These are phyloP conservation scores for Cheiracanthium punctorium DNA, from an alignment of 2,888 invertebrate species.

Conservation along the genomic window DNA sequence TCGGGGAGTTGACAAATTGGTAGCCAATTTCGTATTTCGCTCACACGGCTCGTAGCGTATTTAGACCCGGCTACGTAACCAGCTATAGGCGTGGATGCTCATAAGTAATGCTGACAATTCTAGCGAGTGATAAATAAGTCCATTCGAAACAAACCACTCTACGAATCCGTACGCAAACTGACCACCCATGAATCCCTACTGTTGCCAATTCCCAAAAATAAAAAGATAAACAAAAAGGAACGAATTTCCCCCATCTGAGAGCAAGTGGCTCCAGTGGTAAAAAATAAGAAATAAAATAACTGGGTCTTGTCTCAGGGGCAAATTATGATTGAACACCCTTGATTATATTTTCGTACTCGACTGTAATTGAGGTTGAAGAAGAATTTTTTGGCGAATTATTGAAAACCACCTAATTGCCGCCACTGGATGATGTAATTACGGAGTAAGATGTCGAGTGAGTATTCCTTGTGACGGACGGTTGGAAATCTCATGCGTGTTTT, in stretches of 20 bases:
- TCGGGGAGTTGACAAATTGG: too few species aligned
- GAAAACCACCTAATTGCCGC: conserved; percentile 42
- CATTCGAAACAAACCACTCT: background rate
- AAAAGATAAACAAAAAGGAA: background rate
- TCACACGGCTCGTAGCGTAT: background rate
- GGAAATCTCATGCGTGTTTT: too few species aligned
- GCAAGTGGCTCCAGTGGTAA: background rate
- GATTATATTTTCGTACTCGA: conserved; percentile 38
- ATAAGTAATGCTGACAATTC: conserved; percentile 18
- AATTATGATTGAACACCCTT: conserved; percentile 53
- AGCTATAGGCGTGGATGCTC: conserved; percentile 5
- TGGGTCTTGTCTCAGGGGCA: conserved; percentile 28
- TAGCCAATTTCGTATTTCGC: background rate
- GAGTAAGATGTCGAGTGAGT: too few species aligned
- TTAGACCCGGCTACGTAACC: background rate
- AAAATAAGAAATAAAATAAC: too few species aligned
- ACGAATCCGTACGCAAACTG: conserved; percentile 21
- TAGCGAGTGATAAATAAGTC: conserved; percentile 34
- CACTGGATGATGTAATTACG: background rate
- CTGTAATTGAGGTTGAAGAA: conserved; percentile 21
- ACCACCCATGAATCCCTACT: conserved; percentile 35
- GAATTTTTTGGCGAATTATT: conserved; percentile 35
- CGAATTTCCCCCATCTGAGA: too few species aligned
- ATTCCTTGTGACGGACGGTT: too few species aligned
- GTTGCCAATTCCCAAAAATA: too few species aligned